Evolutionary conservation across 2,113 vertebrate genomes (phyloP).

Genomic region (Pseudois nayaur): DNA sequence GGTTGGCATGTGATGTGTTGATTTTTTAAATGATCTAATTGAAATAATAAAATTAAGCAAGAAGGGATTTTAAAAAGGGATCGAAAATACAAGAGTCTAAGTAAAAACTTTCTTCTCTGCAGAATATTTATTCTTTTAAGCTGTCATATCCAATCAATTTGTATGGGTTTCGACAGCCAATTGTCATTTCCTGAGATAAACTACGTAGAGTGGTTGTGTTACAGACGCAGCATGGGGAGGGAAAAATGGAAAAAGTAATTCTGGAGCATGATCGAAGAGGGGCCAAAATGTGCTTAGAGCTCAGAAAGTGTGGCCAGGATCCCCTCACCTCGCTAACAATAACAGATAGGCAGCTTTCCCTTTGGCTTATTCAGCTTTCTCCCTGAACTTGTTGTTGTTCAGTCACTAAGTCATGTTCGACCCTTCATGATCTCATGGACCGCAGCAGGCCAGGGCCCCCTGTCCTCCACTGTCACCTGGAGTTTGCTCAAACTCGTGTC

Average conservation of each 20-base stretch:
- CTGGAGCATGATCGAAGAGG: background rate
- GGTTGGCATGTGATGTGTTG: slow-evolving; percentile 63
- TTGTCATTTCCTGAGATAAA: slow-evolving; percentile 74
- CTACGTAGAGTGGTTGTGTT: slow-evolving; percentile 52
- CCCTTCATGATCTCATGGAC: background rate
- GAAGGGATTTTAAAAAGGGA: slow-evolving; percentile 22
- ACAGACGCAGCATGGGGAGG: slow-evolving; percentile 24
- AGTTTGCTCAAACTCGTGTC: background rate
- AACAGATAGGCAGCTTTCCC: background rate
- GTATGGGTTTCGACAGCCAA: slow-evolving; percentile 62
- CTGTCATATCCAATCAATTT: slow-evolving; percentile 72
- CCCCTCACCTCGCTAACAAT: slow-evolving; percentile 8
- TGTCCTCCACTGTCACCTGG: background rate
- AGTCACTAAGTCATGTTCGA: background rate
- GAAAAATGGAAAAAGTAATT: slow-evolving; percentile 38
- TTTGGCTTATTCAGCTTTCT: background rate
- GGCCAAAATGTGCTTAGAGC: background rate
- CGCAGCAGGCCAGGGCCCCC: background rate
- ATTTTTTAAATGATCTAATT: slow-evolving; percentile 67
- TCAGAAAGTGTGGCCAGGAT: background rate
- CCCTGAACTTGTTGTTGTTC: background rate
- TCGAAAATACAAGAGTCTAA: slow-evolving; percentile 39
- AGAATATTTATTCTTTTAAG: slow-evolving; percentile 57
- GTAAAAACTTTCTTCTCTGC: slow-evolving; percentile 49
- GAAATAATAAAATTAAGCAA: slow-evolving; percentile 72